phyloP scores from a whole-genome alignment of 2,113 vertebrate genomes.

The Bambusicola thoracicus region DNA sequence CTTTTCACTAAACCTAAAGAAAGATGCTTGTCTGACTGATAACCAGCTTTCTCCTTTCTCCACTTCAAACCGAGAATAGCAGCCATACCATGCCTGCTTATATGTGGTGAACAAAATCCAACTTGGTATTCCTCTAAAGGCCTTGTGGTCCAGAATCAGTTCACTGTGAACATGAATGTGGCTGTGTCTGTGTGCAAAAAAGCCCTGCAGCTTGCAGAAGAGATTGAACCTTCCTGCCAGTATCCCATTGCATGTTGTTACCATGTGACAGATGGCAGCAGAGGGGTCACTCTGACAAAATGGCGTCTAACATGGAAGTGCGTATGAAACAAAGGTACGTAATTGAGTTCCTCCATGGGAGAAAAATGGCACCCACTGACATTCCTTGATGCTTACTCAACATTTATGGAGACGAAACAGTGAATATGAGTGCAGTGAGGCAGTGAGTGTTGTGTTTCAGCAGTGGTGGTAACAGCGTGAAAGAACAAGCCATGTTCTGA shows the following conservation, averaged over 20 bases:
- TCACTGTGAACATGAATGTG: rapidly evolving
- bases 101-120: not conserved
- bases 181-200: not conserved
- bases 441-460: no score
- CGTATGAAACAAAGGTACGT: not conserved
- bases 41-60: not conserved
- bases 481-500: no score
- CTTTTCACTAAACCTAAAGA: not conserved
- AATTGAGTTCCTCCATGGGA: no score
- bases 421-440: no score
- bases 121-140: not conserved
- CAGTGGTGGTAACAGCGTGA: no score
- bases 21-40: not conserved
- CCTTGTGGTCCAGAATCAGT: not conserved
- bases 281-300: not conserved
- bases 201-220: not conserved
- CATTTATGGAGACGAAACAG: no score
- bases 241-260: not conserved
- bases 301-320: not conserved
- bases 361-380: no score
- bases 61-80: not conserved
- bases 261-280: not conserved
- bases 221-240: no score
- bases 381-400: no score
- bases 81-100: not conserved